phyloP scores from a whole-genome alignment of 2,113 vertebrate species.

The Astur gentilis region DNA sequence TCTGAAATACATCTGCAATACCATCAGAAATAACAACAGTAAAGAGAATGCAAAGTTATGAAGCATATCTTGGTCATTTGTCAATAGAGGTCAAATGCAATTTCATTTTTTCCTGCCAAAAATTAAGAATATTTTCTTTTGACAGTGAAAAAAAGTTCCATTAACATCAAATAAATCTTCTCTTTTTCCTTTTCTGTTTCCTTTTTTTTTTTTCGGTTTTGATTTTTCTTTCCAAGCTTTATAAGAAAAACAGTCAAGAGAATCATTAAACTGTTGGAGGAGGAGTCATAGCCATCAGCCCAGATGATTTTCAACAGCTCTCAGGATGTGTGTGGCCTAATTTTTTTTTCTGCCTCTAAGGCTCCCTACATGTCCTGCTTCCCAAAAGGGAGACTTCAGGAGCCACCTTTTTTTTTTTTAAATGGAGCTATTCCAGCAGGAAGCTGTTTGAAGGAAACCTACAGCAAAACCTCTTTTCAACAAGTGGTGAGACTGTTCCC shows the following conservation, averaged over 20 bases:
- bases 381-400: background rate
- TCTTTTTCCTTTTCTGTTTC: background rate
- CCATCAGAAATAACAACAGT: background rate
- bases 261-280: background rate
- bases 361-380: background rate
- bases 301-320: background rate
- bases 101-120: background rate
- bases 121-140: background rate
- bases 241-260: background rate
- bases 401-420: background rate
- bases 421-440: background rate
- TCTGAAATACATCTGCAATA: constrained; percentile 2
- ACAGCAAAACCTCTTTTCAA: background rate
- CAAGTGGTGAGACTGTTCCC: background rate
- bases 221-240: background rate
- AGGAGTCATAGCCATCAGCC: background rate
- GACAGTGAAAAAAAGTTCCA: background rate
- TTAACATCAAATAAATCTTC: background rate
- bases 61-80: background rate
- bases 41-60: background rate
- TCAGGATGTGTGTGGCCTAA: background rate
- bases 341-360: background rate
- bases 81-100: background rate
- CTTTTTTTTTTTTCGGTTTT: no score
- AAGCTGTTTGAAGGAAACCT: background rate